Percentiles rank a stretch among this genome's conserved stretches.
Evolutionary conservation across 1,140 invertebrate genomes (phyloP).

Genomic region (Eueides isabella): DNA sequence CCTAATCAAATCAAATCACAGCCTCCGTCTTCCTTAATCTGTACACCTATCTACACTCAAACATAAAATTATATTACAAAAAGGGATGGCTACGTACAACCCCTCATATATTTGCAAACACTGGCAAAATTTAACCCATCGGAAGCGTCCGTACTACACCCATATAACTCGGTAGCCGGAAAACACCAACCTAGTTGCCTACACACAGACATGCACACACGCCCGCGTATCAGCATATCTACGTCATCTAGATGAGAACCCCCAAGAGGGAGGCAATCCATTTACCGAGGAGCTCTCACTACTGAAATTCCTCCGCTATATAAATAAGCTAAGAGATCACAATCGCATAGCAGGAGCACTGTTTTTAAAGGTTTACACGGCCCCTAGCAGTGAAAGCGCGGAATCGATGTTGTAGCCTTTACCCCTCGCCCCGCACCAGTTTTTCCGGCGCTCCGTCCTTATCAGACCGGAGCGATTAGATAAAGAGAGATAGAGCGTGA

Average conservation of each 20-base stretch:
- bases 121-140: constrained; percentile 77
- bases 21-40: constrained; percentile 80
- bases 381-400: constrained; percentile 81
- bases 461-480: constrained; percentile 80
- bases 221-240: constrained; percentile 76
- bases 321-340: constrained; percentile 71
- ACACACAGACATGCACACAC: constrained; percentile 67
- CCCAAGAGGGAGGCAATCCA: constrained; percentile 81
- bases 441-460: constrained; percentile 81
- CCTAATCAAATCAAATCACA: constrained; percentile 82
- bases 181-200: constrained; percentile 62
- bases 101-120: constrained; percentile 80
- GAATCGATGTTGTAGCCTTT: constrained; percentile 80
- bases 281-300: constrained; percentile 64
- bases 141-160: constrained; percentile 67
- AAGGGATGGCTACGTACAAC: constrained; percentile 76
- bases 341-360: constrained; percentile 72
- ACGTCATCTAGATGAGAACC: constrained; percentile 81
- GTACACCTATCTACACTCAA: constrained; percentile 77
- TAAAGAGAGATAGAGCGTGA: constrained; percentile 82
- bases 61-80: constrained; percentile 81
- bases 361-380: constrained; percentile 82
- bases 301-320: constrained; percentile 67
- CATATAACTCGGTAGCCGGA: constrained; percentile 62
- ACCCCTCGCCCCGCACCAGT: constrained; percentile 78